Base-by-base conservation (phyloP, 2,888 invertebrate genomes). In the Amblyjoppa fuscipennis region DNA sequence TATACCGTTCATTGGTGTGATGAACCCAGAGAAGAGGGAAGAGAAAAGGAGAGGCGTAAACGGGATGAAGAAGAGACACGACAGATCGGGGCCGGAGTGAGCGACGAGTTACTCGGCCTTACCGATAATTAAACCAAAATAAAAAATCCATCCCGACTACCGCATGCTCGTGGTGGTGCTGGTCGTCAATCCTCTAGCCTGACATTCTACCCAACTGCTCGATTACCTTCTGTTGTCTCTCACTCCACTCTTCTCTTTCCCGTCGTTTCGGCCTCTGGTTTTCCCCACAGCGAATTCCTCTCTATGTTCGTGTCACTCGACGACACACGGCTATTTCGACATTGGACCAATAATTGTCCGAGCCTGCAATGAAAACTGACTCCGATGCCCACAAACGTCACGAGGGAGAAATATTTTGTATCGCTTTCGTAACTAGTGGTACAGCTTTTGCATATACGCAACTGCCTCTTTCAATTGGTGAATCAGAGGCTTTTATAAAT, bases 71-170 rank as follows among this genome's bases (percentile, higher is more conserved):
- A 80, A 83, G 83, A 79, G 64, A 84, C 82, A 82, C 71, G 66
- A 70, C 83, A 83, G 83, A 20, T 51, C 70, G 81, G 61, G 71
- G 80, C 45, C 81, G 70, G 78, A 68, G 64, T 61, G 75, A 88
- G 87, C 89, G 85, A 86, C 41, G 85, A 80, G 80, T 73, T 68
- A 83, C 80, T 77, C 68, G 68, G 85, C 85, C 76, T 85, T 85
- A 83, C 76, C 83, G 90, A 92, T 92, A 92, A 93, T 93, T 93
- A 92, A 93, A 92, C 89, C 89, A 90, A 90, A 92, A 92, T 92
- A 92, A 93, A 93, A 92, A 92, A 92, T 92, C 90, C 89, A 88
- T 89, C 85, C 89, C 85, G 70, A 85, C 81, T 68, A 84, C 81
- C 71, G 81, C 61, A 76, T 78, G 31, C 85, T 81, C 75, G 53